Evolutionary conservation across 2,113 vertebrate species (phyloP).

Genomic region (Nothoprocta perdicaria): DNA sequence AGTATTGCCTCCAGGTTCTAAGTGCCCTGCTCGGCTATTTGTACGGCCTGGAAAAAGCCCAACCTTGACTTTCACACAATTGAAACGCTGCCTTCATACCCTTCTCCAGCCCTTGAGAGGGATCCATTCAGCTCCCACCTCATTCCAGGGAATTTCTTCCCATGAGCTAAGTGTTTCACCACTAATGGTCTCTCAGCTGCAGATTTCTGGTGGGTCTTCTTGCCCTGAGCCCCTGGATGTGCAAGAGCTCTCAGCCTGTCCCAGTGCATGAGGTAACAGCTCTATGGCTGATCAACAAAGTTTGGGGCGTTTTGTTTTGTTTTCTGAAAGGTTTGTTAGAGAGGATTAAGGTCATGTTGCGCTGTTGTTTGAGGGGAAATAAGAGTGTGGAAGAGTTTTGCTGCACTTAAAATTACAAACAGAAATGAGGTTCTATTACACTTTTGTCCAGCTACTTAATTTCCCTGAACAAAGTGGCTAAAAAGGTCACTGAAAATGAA

Average conservation of each 20-base stretch:
- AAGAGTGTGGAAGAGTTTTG: neutral
- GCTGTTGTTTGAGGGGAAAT: neutral
- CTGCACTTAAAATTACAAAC: neutral
- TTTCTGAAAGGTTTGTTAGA: neutral
- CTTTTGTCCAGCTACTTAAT: neutral
- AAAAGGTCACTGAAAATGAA: neutral
- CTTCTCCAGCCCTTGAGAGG: neutral
- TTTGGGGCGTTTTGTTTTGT: neutral
- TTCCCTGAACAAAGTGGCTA: neutral
- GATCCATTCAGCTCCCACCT: neutral
- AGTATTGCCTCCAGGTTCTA: neutral
- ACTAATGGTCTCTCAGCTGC: neutral
- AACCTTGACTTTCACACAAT: neutral
- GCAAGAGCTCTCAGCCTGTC: neutral
- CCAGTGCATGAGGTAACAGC: neutral
- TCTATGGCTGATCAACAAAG: neutral
- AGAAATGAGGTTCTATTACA: neutral
- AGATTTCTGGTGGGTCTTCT: neutral
- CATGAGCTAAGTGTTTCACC: neutral
- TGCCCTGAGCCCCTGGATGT: neutral
- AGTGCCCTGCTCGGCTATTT: neutral
- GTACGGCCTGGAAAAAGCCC: neutral
- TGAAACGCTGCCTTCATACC: neutral
- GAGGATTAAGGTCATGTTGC: neutral
- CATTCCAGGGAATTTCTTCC: neutral